Percentiles rank a stretch among this genome's conserved stretches.
phyloP scores from a whole-genome alignment of 92 coral and sea anemone genomes.

The Diadumene lineata region DNA sequence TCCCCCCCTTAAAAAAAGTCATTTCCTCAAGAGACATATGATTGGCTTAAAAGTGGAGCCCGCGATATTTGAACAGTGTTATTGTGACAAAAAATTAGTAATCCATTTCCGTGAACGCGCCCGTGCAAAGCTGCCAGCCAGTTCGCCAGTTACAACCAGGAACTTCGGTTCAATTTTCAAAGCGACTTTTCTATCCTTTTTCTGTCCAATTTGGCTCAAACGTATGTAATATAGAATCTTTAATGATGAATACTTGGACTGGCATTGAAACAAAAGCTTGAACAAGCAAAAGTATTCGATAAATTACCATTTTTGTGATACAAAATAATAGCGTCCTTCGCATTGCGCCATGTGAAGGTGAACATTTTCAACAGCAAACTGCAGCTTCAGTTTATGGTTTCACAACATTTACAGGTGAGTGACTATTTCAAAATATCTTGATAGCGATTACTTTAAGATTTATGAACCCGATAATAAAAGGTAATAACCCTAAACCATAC shows the following conservation, averaged over 20 bases:
- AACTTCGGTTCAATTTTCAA: not conserved
- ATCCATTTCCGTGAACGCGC: not conserved
- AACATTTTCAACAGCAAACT: not conserved
- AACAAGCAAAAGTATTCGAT: not conserved
- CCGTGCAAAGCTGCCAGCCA: no score
- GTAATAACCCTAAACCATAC: no score
- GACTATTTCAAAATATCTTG: no score
- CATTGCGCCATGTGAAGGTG: not conserved
- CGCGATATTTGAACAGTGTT: conserved; percentile 6
- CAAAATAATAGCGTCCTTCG: not conserved
- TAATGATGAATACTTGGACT: not conserved
- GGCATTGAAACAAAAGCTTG: not conserved
- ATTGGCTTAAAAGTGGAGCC: not conserved
- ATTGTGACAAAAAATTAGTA: not conserved
- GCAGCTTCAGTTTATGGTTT: no score
- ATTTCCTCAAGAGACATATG: no score
- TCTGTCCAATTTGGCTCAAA: not conserved
- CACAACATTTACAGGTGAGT: no score
- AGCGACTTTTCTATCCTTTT: not conserved
- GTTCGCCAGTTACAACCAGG: not conserved
- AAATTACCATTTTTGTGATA: not conserved
- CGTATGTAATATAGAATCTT: not conserved
- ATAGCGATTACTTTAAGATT: no score
- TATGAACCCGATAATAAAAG: no score
- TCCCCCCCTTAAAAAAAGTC: no score